A percentile compares a stretch with the other conserved stretches of the same genome.
These are phyloP conservation scores for Hippocampus comes DNA, from an alignment of 2,113 vertebrate species.

Conservation along the genomic window DNA sequence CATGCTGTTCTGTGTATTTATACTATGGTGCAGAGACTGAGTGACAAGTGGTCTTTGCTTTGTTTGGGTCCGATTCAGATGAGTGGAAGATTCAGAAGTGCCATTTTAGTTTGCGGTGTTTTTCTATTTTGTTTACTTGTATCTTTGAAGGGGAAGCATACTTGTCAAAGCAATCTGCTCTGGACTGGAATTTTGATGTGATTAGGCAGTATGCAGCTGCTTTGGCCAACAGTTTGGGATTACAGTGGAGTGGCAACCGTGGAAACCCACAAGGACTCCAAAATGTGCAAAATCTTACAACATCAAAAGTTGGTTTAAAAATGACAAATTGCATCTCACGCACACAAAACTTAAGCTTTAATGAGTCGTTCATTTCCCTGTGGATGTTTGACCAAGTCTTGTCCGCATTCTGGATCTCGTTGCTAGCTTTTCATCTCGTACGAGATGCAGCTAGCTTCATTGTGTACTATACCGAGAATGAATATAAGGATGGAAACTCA, in stretches of 20 bases:
- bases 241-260: conserved; percentile 14
- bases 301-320: background rate
- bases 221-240: conserved; percentile 7
- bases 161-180: conserved; percentile 65
- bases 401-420: background rate
- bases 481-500: conserved; percentile 66
- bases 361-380: conserved; percentile 8
- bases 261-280: conserved; percentile 10
- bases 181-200: conserved; percentile 58
- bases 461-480: conserved; percentile 55
- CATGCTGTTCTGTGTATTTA: conserved; percentile 30
- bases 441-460: conserved; percentile 21
- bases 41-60: conserved; percentile 20
- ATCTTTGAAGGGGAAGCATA: conserved; percentile 67
- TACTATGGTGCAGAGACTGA: conserved; percentile 11
- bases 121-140: conserved; percentile 16
- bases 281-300: conserved; percentile 8
- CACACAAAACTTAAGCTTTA: background rate
- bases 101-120: conserved; percentile 62
- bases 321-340: background rate
- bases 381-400: background rate
- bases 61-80: conserved; percentile 37
- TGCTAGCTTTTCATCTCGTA: conserved; percentile 9
- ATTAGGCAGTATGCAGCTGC: conserved; percentile 67
- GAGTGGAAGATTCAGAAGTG: conserved; percentile 59